phyloP scores from a whole-genome alignment of 2,113 vertebrate genomes.

The Rutilus rutilus region DNA sequence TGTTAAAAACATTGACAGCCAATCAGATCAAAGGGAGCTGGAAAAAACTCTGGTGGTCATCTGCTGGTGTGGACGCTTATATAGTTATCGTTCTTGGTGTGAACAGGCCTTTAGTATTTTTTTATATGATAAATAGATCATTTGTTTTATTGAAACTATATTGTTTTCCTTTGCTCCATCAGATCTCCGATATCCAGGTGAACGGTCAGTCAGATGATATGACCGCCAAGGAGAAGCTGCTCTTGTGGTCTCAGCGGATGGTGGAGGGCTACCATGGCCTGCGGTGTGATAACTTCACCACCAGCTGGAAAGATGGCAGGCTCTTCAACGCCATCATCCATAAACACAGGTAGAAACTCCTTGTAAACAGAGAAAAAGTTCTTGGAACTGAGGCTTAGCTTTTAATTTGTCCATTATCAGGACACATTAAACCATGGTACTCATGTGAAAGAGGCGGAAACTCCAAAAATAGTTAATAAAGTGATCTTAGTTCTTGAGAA shows the following conservation, averaged over 20 bases:
- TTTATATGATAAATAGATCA: background rate
- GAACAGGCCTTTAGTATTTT: background rate
- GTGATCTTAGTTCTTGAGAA: background rate
- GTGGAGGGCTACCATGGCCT: conserved; percentile 90
- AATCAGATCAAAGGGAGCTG: no score
- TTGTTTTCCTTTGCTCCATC: conserved; percentile 21
- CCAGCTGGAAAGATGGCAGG: conserved; percentile 90
- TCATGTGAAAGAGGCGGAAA: background rate
- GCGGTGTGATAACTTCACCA: conserved; percentile 95
- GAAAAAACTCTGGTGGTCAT: no score
- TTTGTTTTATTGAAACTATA: background rate
- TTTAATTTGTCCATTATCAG: background rate
- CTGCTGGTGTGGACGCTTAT: no score
- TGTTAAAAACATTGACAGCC: no score
- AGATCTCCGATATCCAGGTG: conserved; percentile 99
- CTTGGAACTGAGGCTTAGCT: background rate
- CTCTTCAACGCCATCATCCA: conserved; percentile 96
- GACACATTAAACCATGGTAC: background rate
- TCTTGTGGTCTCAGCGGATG: conserved; percentile 96
- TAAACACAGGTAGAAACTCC: conserved; percentile 83
- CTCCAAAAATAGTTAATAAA: background rate
- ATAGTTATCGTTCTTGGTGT: no score
- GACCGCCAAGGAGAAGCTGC: conserved; percentile 96
- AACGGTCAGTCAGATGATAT: conserved; percentile 96
- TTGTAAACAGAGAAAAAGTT: background rate